A percentile compares a stretch with the other conserved stretches of the same genome.
These are phyloP conservation scores for Nemopilema nomurai DNA, from an alignment of 30 jellyfish, hydroid and myxozoan genomes.

Conservation along the genomic window DNA sequence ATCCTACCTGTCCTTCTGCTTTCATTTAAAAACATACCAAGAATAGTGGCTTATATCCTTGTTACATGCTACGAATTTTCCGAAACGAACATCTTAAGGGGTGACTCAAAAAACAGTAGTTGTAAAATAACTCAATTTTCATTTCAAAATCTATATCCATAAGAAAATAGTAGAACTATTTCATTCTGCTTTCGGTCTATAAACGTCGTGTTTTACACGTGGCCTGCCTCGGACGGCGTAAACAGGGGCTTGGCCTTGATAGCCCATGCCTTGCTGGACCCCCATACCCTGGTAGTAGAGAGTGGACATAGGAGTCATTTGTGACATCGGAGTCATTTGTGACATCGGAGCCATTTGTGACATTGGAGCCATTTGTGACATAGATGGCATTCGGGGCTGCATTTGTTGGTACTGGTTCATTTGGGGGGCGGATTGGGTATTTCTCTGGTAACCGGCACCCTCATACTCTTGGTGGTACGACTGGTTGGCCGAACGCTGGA, in stretches of 20 bases:
- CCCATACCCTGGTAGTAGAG: not conserved
- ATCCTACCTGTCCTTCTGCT: too few species aligned
- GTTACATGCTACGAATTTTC: too few species aligned
- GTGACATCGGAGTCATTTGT: not conserved
- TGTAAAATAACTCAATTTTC: not conserved
- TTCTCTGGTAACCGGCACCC: not conserved
- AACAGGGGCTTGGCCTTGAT: not conserved
- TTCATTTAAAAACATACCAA: too few species aligned
- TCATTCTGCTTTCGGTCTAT: slow-evolving; percentile 10
- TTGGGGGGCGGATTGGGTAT: not conserved
- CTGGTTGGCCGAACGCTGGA: slow-evolving; percentile 15
- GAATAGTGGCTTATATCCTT: too few species aligned
- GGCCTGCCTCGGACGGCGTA: slow-evolving; percentile 1
- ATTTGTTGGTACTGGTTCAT: slow-evolving; percentile 20
- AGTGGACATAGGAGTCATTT: not conserved
- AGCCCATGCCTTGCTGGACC: slow-evolving; percentile 2
- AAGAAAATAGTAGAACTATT: not conserved
- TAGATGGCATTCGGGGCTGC: not conserved
- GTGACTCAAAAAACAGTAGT: not conserved
- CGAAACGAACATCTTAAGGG: too few species aligned
- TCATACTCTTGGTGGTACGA: slow-evolving; percentile 13
- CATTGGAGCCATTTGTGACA: not conserved
- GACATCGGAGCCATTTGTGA: not conserved
- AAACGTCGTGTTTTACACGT: slow-evolving; percentile 19
- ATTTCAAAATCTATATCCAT: not conserved